phyloP scores from a whole-genome alignment of 2,113 vertebrate species.

The Chelonoidis abingdonii region DNA sequence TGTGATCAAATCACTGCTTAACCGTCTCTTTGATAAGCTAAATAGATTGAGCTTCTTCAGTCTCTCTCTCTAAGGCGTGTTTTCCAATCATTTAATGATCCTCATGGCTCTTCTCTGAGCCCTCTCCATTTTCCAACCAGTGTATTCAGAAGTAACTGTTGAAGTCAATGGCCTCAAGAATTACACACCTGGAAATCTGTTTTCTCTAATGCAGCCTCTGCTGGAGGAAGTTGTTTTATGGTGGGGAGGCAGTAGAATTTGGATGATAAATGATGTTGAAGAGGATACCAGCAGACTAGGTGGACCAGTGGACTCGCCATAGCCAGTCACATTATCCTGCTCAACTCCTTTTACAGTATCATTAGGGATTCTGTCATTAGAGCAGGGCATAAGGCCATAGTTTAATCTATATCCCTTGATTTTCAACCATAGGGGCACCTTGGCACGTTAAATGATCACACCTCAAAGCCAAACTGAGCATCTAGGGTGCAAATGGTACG shows the following conservation, averaged over 20 bases:
- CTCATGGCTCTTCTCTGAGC: not conserved
- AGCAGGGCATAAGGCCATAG: not conserved
- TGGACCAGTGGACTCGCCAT: not conserved
- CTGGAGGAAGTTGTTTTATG: not conserved
- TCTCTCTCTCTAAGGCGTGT: not conserved
- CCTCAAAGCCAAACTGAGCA: not conserved
- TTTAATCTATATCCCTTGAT: not conserved
- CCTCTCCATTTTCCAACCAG: not conserved
- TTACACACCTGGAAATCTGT: not conserved
- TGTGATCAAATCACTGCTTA: conserved; percentile 1
- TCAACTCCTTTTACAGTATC: not conserved
- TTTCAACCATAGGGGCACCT: not conserved
- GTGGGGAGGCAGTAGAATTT: not conserved
- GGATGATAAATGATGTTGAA: not conserved
- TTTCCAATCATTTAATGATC: not conserved
- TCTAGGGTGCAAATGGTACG: not conserved
- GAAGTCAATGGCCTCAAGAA: not conserved
- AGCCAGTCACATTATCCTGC: not conserved
- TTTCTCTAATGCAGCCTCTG: not conserved
- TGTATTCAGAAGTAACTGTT: fast-evolving
- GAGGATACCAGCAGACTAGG: not conserved
- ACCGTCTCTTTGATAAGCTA: not conserved
- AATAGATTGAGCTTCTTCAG: not conserved
- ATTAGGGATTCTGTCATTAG: not conserved
- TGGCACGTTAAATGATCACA: not conserved